phyloP scores from a whole-genome alignment of 2,797 vertebrate species.

The Eurystomus glaucurus region DNA sequence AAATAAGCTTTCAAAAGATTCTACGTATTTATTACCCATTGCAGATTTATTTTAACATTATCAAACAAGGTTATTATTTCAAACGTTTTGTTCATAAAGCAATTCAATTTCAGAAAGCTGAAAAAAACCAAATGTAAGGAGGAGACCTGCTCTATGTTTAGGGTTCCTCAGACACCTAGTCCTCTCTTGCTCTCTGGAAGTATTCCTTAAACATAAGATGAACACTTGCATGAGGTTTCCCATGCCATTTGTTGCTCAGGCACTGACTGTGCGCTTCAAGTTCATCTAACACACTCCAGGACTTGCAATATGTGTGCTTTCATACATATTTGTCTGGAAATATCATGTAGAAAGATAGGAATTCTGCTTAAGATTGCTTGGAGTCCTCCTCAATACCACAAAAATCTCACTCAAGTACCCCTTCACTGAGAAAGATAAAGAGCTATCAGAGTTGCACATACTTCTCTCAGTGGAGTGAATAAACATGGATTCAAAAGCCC shows the following conservation, averaged over 20 bases:
- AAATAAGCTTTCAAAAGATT: not conserved
- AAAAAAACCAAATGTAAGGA: not conserved
- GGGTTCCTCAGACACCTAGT: not conserved
- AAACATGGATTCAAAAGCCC: not conserved
- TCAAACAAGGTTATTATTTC: not conserved
- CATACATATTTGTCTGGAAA: not conserved
- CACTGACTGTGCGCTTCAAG: not conserved
- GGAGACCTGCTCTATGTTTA: not conserved
- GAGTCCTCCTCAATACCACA: not conserved
- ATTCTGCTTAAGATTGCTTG: not conserved
- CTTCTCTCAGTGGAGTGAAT: not conserved
- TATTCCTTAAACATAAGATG: not conserved
- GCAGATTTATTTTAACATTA: not conserved
- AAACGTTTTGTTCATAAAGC: not conserved
- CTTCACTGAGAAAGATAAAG: not conserved
- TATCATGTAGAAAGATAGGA: not conserved
- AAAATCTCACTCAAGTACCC: not conserved
- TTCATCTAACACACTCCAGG: not conserved
- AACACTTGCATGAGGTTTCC: not conserved
- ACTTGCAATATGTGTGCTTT: accelerated
- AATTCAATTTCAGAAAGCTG: not conserved
- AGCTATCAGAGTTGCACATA: not conserved
- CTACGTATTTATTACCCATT: not conserved
- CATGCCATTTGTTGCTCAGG: not conserved
- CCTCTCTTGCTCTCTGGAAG: not conserved